Evolutionary conservation across 2,888 invertebrate genomes (phyloP), one percentile per base, ranked within the genome.

Genomic region (Corbicula japonica): DNA sequence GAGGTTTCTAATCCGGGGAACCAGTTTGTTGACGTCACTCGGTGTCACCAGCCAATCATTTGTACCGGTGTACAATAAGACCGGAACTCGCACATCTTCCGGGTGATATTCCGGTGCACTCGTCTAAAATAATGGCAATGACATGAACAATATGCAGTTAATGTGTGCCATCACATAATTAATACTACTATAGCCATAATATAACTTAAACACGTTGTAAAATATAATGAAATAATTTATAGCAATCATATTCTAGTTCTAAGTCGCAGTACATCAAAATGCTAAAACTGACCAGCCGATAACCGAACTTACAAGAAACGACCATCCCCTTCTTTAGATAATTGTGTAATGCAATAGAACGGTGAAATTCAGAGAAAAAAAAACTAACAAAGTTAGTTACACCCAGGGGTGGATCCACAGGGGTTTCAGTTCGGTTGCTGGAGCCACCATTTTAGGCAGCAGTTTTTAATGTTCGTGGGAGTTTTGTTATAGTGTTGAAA

Each of bases 21-120:
- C 66, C 28, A 87, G 71, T n/a, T 28, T 58, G 12, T 35, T 60
- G 41, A 76, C 61, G 58, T 83, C 83, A 62, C 26, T 28, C 10
- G 87, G 88, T 56, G 83, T 85, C 41, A 87, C 86, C 23, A 89
- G 68, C 86, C 84, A 86, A 66, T 89, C 89, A n/a, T 86, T 75
- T 1, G 71, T 74, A 10, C 81, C 87, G 35, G 76, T 86, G 80
- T 86, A 88, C 35, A 88, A 58, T 6, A 76, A 66, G 6, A 86
- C 72, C 5, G 89, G 88, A n/a, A 77, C 76, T 21, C 66, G 76
- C 52, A 89, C 78, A 18, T 86, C 85, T 18, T 65, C 78, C 5
- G 85, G 76, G 48, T 83, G 70, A 65, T 87, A 88, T 32, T 72
- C 50, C 12, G 89, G 89, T 6, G 89, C 86, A n/a, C 80, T 78